These are phyloP conservation scores for Heteractis magnifica DNA, from an alignment of 92 coral and sea anemone genomes.

Conservation along the genomic window DNA sequence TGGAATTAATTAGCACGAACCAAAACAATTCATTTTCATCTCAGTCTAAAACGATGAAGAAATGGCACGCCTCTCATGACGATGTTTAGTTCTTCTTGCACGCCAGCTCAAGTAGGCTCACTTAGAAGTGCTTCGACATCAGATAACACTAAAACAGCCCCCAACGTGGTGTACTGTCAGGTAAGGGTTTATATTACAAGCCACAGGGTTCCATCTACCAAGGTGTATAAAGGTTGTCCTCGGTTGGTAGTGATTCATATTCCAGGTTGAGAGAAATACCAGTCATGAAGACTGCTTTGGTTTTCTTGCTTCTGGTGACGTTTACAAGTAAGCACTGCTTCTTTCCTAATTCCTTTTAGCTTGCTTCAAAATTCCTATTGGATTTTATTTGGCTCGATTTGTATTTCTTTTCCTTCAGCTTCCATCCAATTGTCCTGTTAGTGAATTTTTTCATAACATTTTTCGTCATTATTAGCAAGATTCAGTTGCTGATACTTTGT, in stretches of 20 bases:
- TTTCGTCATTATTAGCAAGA: no score
- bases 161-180: background rate
- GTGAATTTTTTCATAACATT: no score
- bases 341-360: background rate
- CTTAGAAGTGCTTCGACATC: background rate
- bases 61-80: background rate
- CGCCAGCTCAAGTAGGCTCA: background rate
- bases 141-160: background rate
- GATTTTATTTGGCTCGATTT: background rate
- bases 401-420: background rate
- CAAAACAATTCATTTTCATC: constrained; percentile 7
- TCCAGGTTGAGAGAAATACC: constrained; percentile 3
- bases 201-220: constrained; percentile 9
- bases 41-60: background rate
- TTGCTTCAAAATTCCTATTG: background rate
- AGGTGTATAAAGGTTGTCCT: constrained; percentile 1
- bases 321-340: constrained; percentile 18
- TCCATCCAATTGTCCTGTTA: background rate
- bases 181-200: background rate
- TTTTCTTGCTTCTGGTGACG: constrained; percentile 33
- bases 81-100: background rate
- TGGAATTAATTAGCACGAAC: background rate
- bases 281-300: constrained; percentile 35
- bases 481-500: no score
- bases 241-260: background rate